phyloP scores from a whole-genome alignment of 2,113 vertebrate genomes.

The Platichthys flesus region DNA sequence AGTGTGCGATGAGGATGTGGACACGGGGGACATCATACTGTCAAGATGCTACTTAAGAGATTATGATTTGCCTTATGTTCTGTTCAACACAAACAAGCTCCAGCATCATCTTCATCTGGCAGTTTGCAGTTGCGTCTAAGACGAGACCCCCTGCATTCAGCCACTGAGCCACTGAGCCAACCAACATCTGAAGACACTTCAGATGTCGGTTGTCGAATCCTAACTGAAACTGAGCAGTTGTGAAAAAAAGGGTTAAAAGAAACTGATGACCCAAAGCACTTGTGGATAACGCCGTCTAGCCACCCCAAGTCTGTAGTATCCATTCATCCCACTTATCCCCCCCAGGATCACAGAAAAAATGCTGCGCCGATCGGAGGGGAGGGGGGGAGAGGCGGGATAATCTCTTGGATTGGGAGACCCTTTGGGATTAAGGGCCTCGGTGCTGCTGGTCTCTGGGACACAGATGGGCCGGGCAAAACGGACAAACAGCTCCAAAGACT shows the following conservation, averaged over 20 bases:
- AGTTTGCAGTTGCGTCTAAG: constrained; percentile 9
- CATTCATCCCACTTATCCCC: constrained; percentile 56
- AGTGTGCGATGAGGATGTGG: not conserved
- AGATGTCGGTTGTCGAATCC: not conserved
- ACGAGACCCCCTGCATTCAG: not conserved
- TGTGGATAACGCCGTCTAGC: constrained; percentile 54
- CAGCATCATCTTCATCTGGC: constrained; percentile 7
- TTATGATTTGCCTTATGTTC: constrained; percentile 75
- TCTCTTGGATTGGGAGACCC: constrained; percentile 80
- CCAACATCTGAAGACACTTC: too few species aligned
- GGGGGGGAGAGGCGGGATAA: constrained; percentile 74
- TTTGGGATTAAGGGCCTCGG: constrained; percentile 70
- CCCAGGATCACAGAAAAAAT: constrained; percentile 54
- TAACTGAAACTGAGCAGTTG: constrained; percentile 17
- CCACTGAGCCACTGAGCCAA: too few species aligned
- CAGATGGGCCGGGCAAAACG: constrained; percentile 63
- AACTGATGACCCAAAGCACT: constrained; percentile 33
- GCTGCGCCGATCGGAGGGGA: constrained; percentile 23
- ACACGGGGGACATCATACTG: constrained; percentile 44
- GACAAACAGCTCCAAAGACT: constrained; percentile 22
- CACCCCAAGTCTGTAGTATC: constrained; percentile 30
- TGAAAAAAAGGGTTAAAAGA: constrained; percentile 15
- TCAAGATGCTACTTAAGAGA: constrained; percentile 71
- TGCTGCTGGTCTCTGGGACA: constrained; percentile 65
- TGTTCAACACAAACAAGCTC: constrained; percentile 33